A percentile compares a stretch with the other conserved stretches of the same genome.
Evolutionary conservation across 2,797 vertebrate species (phyloP).

Genomic region (Argentina silus): DNA sequence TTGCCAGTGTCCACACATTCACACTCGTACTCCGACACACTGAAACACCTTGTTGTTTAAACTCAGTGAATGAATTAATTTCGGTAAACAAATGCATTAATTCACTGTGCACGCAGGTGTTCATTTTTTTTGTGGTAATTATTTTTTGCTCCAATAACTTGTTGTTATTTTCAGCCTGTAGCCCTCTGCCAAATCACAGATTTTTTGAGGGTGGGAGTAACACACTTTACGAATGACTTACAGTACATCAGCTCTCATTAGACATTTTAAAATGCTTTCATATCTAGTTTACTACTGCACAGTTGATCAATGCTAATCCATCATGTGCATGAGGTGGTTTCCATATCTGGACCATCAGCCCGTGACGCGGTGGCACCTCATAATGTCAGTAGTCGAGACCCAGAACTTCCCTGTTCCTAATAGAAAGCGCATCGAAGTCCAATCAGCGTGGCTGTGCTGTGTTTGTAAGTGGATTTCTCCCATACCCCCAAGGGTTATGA

Average conservation of each 20-base stretch:
- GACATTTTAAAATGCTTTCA: too few relatives aligned
- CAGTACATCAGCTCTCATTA: too few relatives aligned
- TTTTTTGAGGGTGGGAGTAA: not conserved
- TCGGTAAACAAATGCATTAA: slow-evolving; percentile 34
- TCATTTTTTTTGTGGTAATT: slow-evolving; percentile 34
- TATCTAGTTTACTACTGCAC: too few relatives aligned
- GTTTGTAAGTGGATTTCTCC: slow-evolving; percentile 69
- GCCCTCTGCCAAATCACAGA: slow-evolving; percentile 9
- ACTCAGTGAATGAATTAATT: slow-evolving; percentile 32
- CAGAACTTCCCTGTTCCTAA: slow-evolving; percentile 47
- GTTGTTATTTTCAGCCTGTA: slow-evolving; percentile 24
- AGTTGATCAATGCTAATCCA: too few relatives aligned
- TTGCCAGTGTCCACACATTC: slow-evolving; percentile 1
- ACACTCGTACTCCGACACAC: too few relatives aligned
- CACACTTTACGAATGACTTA: too few relatives aligned
- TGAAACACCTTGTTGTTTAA: slow-evolving; percentile 10
- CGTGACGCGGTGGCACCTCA: slow-evolving; percentile 33
- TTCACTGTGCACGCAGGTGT: slow-evolving; percentile 43
- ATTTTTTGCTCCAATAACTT: slow-evolving; percentile 45
- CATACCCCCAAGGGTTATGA: slow-evolving; percentile 69
- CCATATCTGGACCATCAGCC: slow-evolving; percentile 52
- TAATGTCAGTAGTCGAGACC: slow-evolving; percentile 56
- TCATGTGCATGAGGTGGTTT: slow-evolving; percentile 37
- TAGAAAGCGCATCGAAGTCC: slow-evolving; percentile 59
- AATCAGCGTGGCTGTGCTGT: slow-evolving; percentile 65